phyloP scores from a whole-genome alignment of 2,797 vertebrate genomes.

The Odontamblyopus lacepedii region DNA sequence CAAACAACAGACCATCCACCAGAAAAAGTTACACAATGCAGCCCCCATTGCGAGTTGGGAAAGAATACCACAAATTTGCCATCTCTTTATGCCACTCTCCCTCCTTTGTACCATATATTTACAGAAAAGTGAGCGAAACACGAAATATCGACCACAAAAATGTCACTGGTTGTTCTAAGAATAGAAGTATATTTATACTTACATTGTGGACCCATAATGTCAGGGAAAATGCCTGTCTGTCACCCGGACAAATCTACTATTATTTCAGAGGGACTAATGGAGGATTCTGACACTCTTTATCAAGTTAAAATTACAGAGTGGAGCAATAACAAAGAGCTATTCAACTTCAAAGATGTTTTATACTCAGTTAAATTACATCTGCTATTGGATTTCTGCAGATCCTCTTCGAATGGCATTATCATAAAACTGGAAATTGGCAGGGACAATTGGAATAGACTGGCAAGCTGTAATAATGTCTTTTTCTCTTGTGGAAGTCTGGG shows the following conservation, averaged over 20 bases:
- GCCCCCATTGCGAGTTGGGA: no score
- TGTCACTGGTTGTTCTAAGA: conserved; percentile 29
- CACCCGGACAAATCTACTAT: not conserved
- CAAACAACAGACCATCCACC: no score
- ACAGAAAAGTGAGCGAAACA: conserved; percentile 24
- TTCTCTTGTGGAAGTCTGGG: not conserved
- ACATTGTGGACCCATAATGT: conserved; percentile 18
- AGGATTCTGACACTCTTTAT: conserved; percentile 7
- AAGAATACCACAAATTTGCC: no score
- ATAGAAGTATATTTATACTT: not conserved
- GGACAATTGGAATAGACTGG: not conserved
- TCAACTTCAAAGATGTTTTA: not conserved
- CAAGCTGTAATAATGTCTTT: not conserved
- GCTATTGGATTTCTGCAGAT: not conserved
- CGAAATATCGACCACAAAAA: conserved; percentile 35
- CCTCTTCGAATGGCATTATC: not conserved
- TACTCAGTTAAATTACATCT: not conserved
- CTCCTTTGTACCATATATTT: no score
- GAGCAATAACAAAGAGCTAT: conserved; percentile 1
- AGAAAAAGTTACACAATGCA: no score
- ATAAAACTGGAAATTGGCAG: not conserved
- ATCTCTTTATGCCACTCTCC: no score
- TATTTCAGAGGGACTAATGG: not conserved
- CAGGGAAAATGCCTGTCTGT: not conserved
- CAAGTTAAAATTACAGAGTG: conserved; percentile 10